phyloP scores from a whole-genome alignment of 2,797 vertebrate species.

The Xenentodon cancila region DNA sequence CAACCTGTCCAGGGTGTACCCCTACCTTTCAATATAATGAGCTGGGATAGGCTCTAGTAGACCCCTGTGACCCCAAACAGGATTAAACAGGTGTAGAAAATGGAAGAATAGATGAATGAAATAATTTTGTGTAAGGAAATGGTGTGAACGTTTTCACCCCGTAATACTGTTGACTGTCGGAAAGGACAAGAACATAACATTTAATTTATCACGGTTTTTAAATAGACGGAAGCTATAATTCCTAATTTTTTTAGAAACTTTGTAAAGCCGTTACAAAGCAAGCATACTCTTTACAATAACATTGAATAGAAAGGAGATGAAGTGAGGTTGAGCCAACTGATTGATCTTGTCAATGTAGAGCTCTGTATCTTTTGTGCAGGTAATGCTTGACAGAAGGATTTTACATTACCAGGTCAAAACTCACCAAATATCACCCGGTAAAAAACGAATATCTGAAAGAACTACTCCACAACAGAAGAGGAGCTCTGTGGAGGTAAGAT shows the following conservation, averaged over 20 bases:
- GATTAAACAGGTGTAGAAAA: too few species aligned
- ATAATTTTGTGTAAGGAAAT: too few species aligned
- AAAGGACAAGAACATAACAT: too few species aligned
- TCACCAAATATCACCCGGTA: slow-evolving; percentile 52
- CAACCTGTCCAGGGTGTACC: too few species aligned
- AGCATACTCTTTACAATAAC: not conserved
- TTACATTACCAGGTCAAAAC: slow-evolving; percentile 32
- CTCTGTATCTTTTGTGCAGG: slow-evolving; percentile 66
- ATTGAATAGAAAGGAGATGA: not conserved
- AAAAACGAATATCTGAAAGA: slow-evolving; percentile 57
- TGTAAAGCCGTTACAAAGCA: not conserved
- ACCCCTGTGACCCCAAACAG: too few species aligned
- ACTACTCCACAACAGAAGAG: slow-evolving; percentile 30
- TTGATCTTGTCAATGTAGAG: not conserved
- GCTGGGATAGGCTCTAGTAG: too few species aligned
- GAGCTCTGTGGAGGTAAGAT: slow-evolving; percentile 75
- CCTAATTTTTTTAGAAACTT: not conserved
- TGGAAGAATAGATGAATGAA: too few species aligned
- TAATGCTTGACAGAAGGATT: slow-evolving; percentile 63
- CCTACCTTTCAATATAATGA: too few species aligned
- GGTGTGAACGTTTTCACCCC: too few species aligned
- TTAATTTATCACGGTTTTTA: too few species aligned
- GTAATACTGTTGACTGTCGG: too few species aligned
- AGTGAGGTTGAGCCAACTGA: not conserved
- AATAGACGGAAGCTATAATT: not conserved